Evolutionary conservation across 2,888 invertebrate species (phyloP), one percentile per base, ranked within the genome.

Genomic region (Blastobasis adustella): DNA sequence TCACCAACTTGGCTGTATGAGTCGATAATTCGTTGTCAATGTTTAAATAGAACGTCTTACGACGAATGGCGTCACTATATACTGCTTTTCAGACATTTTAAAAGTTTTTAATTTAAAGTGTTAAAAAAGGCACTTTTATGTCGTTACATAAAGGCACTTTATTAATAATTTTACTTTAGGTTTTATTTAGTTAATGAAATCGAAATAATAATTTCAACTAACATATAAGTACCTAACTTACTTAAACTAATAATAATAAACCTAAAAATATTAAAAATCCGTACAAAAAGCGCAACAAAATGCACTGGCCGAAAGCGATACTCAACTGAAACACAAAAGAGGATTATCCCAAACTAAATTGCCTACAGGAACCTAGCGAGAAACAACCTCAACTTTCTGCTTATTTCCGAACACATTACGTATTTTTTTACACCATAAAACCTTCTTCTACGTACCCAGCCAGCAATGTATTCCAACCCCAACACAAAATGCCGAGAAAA

Each of bases 251-350:
- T 37, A 2, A 23, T 23, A 23, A 23, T 23, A 1, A 23, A 23
- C 23, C 23, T 23, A 23, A 23, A 23, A 23, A 23, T 23, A 23
- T 23, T 23, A 23, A 23, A 23, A 23, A 23, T 23, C 23, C 23
- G 23, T 23, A 23, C 23, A 23, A 23, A 23, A 23, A 23, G 23
- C 23, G 23, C 23, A 23, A 23, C 23, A 23, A 23, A 23, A 23
- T 23, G 23, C 23, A 23, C 23, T 51, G 58, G 58, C 54, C 54
- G 58, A 49, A 50, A 52, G 52, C 58, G 53, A 56, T 39, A 36
- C 50, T 47, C 49, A 59, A 57, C 68, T 66, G 62, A 60, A 56
- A 54, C 43, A 46, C 9, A 44, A 44, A 54, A 10, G 51, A 48
- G 47, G 45, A 49, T 57, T 50, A 54, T 52, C 50, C 54, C 45